Evolutionary conservation across 2,797 vertebrate genomes (phyloP).

Genomic region (Gambelia wislizenii): DNA sequence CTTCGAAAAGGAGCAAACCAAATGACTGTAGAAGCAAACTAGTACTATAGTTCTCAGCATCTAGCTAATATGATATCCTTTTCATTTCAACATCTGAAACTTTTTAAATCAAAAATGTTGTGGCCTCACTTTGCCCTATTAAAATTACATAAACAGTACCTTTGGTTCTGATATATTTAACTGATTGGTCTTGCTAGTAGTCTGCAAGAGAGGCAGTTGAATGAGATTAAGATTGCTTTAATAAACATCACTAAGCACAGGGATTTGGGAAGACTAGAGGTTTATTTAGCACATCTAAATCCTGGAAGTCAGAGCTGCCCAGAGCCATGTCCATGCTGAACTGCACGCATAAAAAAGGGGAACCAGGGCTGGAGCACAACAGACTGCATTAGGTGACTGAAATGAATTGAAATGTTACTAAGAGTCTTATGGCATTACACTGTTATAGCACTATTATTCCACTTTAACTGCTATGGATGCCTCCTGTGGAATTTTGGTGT

Average conservation of each 20-base stretch:
- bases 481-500: too few relatives aligned
- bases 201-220: background rate
- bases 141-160: background rate
- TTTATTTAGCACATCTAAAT: background rate
- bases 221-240: background rate
- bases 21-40: background rate
- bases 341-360: background rate
- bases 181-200: background rate
- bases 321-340: background rate
- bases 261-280: background rate
- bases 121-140: too few relatives aligned
- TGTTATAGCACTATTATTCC: too few relatives aligned
- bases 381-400: background rate
- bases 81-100: background rate
- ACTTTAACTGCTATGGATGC: too few relatives aligned
- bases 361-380: background rate
- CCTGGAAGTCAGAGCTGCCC: background rate
- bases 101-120: background rate
- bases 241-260: background rate
- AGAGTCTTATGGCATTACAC: too few relatives aligned
- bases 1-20: background rate
- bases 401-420: background rate
- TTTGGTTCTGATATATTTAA: background rate
- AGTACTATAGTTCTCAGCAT: background rate
- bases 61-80: background rate